Percentiles rank a stretch among this genome's conserved stretches.
These are phyloP conservation scores for Aegithalos caudatus DNA, from an alignment of 2,113 vertebrate genomes.

Conservation along the genomic window DNA sequence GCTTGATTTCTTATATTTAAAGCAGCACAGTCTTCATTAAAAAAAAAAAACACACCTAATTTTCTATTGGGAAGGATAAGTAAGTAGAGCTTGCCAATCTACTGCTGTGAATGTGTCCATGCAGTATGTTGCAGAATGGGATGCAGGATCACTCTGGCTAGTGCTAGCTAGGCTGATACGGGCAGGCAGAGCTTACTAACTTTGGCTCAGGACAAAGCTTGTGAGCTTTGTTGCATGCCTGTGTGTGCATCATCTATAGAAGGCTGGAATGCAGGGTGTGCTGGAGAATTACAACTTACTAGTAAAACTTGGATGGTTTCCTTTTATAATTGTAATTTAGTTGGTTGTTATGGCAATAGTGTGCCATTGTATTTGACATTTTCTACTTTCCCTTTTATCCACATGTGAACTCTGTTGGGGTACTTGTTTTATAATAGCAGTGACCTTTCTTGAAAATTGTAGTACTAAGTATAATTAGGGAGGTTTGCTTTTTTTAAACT, in stretches of 20 bases:
- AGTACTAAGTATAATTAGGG: background rate
- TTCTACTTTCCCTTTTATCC: background rate
- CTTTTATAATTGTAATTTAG: background rate
- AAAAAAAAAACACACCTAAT: background rate
- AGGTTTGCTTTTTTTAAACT: background rate
- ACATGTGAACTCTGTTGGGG: background rate
- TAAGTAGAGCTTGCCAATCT: background rate
- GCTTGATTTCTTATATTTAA: background rate
- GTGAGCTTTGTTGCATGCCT: background rate
- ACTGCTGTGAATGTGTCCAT: background rate
- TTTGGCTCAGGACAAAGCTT: background rate
- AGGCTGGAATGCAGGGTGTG: background rate
- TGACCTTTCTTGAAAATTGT: background rate
- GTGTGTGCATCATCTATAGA: background rate
- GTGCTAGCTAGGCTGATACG: background rate
- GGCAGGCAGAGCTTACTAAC: background rate
- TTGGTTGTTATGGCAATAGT: background rate
- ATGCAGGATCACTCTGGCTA: background rate
- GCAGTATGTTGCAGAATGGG: background rate
- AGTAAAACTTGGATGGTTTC: background rate
- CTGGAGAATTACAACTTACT: background rate
- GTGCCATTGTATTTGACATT: background rate
- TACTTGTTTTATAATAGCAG: background rate
- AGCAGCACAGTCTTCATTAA: background rate
- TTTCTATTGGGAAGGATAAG: background rate